Evolutionary conservation across 2,113 vertebrate genomes (phyloP).

Genomic region (Cryptotis parvus): DNA sequence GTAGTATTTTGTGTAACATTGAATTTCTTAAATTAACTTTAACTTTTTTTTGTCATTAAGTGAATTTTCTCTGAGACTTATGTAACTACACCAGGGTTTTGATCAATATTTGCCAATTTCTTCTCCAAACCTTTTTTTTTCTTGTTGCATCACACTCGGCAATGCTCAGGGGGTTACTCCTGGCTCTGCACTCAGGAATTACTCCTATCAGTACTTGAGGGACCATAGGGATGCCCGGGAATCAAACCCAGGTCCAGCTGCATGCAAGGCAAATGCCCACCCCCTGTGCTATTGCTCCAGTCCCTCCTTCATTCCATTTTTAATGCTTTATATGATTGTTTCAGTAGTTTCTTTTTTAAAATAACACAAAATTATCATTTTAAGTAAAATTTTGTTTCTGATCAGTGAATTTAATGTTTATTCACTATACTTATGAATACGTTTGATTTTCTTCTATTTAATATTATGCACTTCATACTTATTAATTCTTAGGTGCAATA

Average conservation of each 20-base stretch:
- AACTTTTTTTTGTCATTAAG: background rate
- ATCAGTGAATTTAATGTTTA: background rate
- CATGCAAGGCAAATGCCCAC: no score
- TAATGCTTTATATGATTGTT: background rate
- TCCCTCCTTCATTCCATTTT: background rate
- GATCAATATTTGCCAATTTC: background rate
- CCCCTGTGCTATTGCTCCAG: no score
- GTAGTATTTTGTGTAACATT: background rate
- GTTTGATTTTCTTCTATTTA: slow-evolving; percentile 12
- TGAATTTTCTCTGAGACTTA: background rate
- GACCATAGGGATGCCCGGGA: no score
- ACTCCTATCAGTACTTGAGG: no score
- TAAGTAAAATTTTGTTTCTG: background rate
- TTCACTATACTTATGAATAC: background rate
- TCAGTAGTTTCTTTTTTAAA: background rate
- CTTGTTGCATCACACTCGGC: no score
- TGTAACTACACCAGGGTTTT: background rate
- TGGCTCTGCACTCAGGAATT: no score
- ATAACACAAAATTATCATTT: background rate
- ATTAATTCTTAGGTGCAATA: background rate
- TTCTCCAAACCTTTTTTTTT: background rate
- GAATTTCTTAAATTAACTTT: background rate
- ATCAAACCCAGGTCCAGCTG: no score
- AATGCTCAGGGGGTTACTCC: no score
- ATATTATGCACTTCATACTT: background rate